Evolutionary conservation across 1,140 invertebrate species (phyloP).

Genomic region (Adoxophyes honmai): DNA sequence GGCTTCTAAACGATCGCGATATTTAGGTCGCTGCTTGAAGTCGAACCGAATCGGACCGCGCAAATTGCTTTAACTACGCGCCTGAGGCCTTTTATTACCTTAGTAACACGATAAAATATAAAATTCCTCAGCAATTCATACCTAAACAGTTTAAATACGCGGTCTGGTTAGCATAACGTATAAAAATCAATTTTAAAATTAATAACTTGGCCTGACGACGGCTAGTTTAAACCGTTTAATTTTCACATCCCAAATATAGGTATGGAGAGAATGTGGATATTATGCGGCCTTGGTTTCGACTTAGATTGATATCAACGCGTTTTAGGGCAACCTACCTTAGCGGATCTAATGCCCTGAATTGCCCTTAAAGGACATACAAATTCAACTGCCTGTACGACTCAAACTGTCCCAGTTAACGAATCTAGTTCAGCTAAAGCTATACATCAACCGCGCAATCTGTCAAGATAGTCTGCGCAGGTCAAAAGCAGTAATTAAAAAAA

Average conservation of each 20-base stretch:
- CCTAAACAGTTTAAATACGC: neutral
- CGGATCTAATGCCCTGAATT: constrained; percentile 59
- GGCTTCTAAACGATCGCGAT: constrained; percentile 15
- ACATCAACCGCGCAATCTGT: constrained; percentile 45
- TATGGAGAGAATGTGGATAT: neutral
- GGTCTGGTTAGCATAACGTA: neutral
- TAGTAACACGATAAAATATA: constrained; percentile 17
- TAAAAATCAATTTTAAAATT: constrained; percentile 4
- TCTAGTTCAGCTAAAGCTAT: constrained; percentile 32
- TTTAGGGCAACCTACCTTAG: constrained; percentile 45
- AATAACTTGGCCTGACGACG: neutral
- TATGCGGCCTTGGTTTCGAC: constrained; percentile 36
- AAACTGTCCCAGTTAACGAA: constrained; percentile 26
- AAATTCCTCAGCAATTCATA: constrained; percentile 1
- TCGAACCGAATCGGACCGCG: constrained; percentile 34
- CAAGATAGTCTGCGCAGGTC: constrained; percentile 46
- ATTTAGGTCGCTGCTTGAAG: constrained; percentile 32
- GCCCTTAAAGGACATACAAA: constrained; percentile 55
- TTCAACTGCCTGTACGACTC: constrained; percentile 32
- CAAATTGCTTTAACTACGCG: constrained; percentile 50
- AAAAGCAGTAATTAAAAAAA: constrained; percentile 33
- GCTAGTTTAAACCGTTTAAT: neutral
- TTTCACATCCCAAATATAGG: constrained; percentile 10
- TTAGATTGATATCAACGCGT: constrained; percentile 36
- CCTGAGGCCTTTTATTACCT: constrained; percentile 31